Conservation (phyloP, 2,888 invertebrate species). For the Pristionchus fissidentatus region DNA sequence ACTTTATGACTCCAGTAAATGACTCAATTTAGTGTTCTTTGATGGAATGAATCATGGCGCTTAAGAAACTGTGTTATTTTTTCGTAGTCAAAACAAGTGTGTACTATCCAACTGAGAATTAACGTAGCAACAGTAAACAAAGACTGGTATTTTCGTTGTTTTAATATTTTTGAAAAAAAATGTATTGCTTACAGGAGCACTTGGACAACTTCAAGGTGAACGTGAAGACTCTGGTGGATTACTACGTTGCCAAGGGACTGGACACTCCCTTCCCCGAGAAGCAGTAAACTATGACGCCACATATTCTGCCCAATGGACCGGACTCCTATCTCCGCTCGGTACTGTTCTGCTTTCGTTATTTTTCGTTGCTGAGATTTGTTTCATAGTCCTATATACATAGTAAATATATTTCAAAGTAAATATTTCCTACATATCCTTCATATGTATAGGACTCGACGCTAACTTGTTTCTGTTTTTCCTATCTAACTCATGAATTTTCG, state of each 20-base stretch:
- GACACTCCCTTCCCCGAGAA: conserved; percentile 60
- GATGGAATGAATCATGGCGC: no score
- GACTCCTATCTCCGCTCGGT: no score
- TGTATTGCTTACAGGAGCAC: conserved; percentile 58
- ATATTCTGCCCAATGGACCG: neutral
- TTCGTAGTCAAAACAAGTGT: neutral
- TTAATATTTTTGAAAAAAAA: neutral
- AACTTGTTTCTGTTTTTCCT: neutral
- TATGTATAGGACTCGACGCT: conserved; percentile 26
- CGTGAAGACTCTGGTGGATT: conserved; percentile 69
- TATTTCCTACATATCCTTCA: neutral
- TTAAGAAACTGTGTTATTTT: no score
- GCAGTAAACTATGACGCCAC: no score
- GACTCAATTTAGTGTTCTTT: no score
- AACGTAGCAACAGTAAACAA: no score
- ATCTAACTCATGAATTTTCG: conserved; percentile 17
- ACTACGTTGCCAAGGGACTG: conserved; percentile 66
- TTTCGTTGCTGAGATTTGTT: neutral
- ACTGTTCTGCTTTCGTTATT: neutral
- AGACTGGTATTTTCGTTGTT: neutral
- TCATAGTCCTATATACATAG: neutral
- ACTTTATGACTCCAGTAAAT: neutral
- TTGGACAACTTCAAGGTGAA: conserved; percentile 71
- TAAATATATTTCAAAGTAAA: conserved; percentile 12
- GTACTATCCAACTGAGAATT: neutral